phyloP scores from a whole-genome alignment of 2,113 vertebrate species.

The Osmerus eperlanus region DNA sequence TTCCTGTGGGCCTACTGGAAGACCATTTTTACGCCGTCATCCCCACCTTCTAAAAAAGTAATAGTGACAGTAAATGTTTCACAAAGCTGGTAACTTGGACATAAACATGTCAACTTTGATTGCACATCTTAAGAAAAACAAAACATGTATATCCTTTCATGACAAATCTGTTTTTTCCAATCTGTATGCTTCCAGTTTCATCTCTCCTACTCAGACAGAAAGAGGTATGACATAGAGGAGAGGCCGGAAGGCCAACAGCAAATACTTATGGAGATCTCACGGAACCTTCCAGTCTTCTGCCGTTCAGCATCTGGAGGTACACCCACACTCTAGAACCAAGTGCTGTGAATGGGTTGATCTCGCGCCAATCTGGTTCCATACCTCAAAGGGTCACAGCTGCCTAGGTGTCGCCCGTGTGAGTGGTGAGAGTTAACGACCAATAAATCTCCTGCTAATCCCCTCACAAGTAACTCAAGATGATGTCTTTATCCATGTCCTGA shows the following conservation, averaged over 20 bases:
- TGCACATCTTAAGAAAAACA: not conserved
- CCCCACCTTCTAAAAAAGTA: constrained; percentile 80
- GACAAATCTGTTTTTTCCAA: not conserved
- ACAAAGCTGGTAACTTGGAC: too few species aligned
- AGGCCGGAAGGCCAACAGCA: constrained; percentile 75
- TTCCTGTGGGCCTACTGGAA: constrained; percentile 85
- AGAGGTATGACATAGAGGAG: constrained; percentile 78
- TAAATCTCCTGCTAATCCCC: not conserved
- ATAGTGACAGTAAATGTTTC: constrained; percentile 8
- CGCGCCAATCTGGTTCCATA: too few species aligned
- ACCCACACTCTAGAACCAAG: not conserved
- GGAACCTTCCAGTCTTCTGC: constrained; percentile 77
- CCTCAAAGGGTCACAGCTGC: too few species aligned
- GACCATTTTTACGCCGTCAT: constrained; percentile 78
- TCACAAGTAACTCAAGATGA: not conserved
- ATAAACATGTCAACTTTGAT: too few species aligned
- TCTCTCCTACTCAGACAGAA: constrained; percentile 75
- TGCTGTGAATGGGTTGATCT: not conserved
- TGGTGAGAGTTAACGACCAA: not conserved
- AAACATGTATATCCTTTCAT: not conserved
- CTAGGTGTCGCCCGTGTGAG: too few species aligned
- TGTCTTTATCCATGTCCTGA: not conserved
- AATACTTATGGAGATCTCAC: constrained; percentile 75
- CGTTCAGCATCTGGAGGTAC: constrained; percentile 75
- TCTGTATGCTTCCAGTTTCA: constrained; percentile 71